Percentiles rank a stretch among this genome's conserved stretches.
phyloP scores from a whole-genome alignment of 2,888 invertebrate genomes.

The Leptogaster cylindrica region DNA sequence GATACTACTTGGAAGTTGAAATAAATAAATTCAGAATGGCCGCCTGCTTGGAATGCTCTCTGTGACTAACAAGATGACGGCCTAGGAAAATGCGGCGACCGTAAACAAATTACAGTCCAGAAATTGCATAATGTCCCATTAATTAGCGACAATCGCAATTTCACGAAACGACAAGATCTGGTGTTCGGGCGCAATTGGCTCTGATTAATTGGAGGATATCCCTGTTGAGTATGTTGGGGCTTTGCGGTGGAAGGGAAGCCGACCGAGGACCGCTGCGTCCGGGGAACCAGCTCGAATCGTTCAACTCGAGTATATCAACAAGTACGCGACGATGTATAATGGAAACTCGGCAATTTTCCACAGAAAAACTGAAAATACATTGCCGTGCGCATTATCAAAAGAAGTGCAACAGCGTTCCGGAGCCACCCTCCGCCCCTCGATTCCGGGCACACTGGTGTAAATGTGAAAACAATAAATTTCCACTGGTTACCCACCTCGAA shows the following conservation, averaged over 20 bases:
- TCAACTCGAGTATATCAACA: constrained; percentile 38
- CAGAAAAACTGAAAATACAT: constrained; percentile 38
- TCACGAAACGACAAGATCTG: background rate
- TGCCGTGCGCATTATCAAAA: constrained; percentile 47
- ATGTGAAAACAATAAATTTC: constrained; percentile 42
- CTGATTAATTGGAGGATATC: constrained; percentile 17
- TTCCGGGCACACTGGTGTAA: background rate
- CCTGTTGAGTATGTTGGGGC: background rate
- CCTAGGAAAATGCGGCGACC: too few relatives aligned
- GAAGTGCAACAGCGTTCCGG: constrained; percentile 46
- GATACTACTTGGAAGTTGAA: too few relatives aligned
- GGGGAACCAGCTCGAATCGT: background rate
- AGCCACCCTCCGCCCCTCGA: constrained; percentile 10
- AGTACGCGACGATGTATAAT: constrained; percentile 16
- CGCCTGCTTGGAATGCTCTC: too few relatives aligned
- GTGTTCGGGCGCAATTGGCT: constrained; percentile 3
- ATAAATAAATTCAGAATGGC: too few relatives aligned
- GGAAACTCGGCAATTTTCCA: constrained; percentile 18
- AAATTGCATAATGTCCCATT: too few relatives aligned
- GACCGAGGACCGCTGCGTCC: background rate
- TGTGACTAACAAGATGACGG: too few relatives aligned
- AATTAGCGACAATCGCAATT: constrained; percentile 11
- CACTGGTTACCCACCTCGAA: background rate
- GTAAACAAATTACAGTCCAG: too few relatives aligned
- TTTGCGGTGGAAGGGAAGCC: background rate